Base-by-base conservation (phyloP, 2,797 vertebrate genomes). In the Poecilia velifera region DNA sequence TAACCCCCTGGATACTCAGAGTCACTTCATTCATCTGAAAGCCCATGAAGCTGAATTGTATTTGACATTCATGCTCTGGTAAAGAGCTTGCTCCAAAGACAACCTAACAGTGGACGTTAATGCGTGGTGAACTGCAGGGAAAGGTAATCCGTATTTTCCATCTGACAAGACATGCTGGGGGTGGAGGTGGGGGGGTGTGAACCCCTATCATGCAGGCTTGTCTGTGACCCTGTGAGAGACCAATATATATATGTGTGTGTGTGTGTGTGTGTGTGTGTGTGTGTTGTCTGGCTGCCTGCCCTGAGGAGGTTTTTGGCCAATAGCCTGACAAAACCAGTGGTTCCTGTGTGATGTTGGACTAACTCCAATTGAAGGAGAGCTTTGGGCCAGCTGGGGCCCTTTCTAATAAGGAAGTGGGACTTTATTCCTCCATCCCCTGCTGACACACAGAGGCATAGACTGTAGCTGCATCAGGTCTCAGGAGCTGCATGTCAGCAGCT, bases 101-200 rank as follows among this genome's bases (percentile, higher is more conserved):
- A 90, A 85, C 81, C 84, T 91, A 91, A 91, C 82, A 90, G 90
- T 90, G 86, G 87, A 92, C 84, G 73, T 84, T 89, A 92, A 93
- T 91, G 92, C 86, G 76, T 74, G 77, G 89, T 94, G 90, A 93
- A 93, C 88, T 89, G 84, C 59, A 91, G 86, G 86, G 86, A 90
- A 90, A 93, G 87, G 91, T 94, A 93, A 94, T 93, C 91, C 88
- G 82, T 90, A 90, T 94, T 94, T 95, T 93, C 91, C 93, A 91
- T 93, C 89, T 93, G 93, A 93, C 88, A 90, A 92, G 86, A 89
- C 89, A 88, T 86, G 82, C 43, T 28, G 12, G 22, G 22, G 82
- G 66, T 4, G 28, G 82, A 75, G 80, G 72, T 16, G 72, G 18
- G 70, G 70, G 79, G 86, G 83, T 81, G 73, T 59, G 77, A 86